These are phyloP conservation scores for Entomobrya proxima DNA, from an alignment of 2,888 invertebrate species.

Conservation along the genomic window DNA sequence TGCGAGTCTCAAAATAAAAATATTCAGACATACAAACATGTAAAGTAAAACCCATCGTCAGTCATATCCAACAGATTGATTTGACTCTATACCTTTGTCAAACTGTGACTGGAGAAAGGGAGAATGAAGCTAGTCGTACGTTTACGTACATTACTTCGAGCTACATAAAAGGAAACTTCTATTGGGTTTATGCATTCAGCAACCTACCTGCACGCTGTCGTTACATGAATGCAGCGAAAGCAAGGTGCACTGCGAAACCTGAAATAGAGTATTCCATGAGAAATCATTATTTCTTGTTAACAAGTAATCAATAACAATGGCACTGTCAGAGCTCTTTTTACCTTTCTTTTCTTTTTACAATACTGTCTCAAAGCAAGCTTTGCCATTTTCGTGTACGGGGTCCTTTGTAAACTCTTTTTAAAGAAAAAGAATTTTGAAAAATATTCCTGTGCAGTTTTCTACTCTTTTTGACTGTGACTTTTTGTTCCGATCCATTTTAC, in stretches of 20 bases:
- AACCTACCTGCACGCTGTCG: conserved; percentile 23
- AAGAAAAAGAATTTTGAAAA: background rate
- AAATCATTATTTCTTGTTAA: conserved; percentile 35
- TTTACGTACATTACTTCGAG: background rate
- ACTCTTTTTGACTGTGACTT: background rate
- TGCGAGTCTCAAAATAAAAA: too few relatives aligned
- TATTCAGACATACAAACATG: too few relatives aligned
- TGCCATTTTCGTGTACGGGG: conserved; percentile 19
- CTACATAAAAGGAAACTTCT: background rate
- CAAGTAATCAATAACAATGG: conserved; percentile 32
- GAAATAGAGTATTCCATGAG: conserved; percentile 41
- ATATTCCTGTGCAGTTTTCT: background rate
- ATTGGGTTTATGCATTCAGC: background rate
- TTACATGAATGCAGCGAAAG: background rate
- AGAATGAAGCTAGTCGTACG: conserved; percentile 37
- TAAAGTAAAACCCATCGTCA: background rate
- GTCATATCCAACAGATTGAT: conserved; percentile 27
- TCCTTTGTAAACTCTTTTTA: background rate
- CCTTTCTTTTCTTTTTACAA: background rate
- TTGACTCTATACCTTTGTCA: conserved; percentile 21
- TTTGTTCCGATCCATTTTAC: background rate
- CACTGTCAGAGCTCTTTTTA: conserved; percentile 33
- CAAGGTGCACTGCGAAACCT: conserved; percentile 24
- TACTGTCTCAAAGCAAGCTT: conserved; percentile 9
- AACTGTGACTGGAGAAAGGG: background rate